A percentile compares a stretch with the other conserved stretches of the same genome.
Conservation (phyloP, 2,888 invertebrate species). For the Molorchus minor region DNA sequence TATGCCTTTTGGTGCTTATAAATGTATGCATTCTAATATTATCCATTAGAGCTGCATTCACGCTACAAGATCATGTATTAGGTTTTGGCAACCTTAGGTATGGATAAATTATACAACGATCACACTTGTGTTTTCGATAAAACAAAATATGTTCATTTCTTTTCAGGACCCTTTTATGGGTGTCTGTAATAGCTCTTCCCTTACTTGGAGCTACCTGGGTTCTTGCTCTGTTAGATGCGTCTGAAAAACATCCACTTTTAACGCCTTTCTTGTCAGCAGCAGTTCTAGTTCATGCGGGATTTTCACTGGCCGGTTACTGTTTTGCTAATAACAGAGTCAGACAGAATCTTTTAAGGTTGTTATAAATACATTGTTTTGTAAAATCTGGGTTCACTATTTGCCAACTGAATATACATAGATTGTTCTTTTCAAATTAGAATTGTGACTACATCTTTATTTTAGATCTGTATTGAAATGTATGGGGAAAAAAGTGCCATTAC, state of each 20-base stretch:
- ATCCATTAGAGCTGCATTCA: conserved; percentile 90
- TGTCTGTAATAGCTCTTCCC: conserved; percentile 87
- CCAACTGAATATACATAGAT: background rate
- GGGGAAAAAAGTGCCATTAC: conserved; percentile 82
- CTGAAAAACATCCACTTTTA: conserved; percentile 76
- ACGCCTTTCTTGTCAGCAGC: conserved; percentile 81
- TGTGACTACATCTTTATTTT: conserved; percentile 8
- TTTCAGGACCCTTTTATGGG: conserved; percentile 83
- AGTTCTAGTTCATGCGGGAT: conserved; percentile 81
- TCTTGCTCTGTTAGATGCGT: conserved; percentile 79
- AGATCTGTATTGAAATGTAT: conserved; percentile 77
- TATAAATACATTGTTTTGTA: background rate
- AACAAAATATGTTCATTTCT: conserved; percentile 29
- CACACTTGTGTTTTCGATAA: background rate
- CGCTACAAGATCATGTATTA: conserved; percentile 87
- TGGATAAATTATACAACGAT: background rate
- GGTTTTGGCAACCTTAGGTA: conserved; percentile 76
- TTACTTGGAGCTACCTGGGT: conserved; percentile 89
- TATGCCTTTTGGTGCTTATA: conserved; percentile 79
- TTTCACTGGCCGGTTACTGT: conserved; percentile 86
- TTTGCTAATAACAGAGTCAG: conserved; percentile 86
- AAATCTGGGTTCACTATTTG: background rate
- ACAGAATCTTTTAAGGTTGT: conserved; percentile 73
- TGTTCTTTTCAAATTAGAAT: conserved; percentile 3
- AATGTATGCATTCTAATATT: conserved; percentile 84